A percentile compares a stretch with the other conserved stretches of the same genome.
phyloP scores from a whole-genome alignment of 2,113 vertebrate species.

The Globicephala melas region DNA sequence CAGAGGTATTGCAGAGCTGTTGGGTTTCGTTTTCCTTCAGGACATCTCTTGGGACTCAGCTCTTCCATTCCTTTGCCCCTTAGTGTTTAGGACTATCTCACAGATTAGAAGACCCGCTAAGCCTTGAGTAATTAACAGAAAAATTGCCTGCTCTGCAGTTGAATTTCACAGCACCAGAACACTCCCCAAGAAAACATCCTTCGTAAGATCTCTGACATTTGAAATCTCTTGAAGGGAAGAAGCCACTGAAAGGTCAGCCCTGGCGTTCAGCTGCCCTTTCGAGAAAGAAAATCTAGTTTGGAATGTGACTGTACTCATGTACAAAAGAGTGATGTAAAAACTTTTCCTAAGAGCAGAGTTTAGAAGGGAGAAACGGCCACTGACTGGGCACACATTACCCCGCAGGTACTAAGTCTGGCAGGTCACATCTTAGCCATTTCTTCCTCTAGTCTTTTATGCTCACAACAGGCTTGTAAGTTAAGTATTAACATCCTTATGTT shows the following conservation, averaged over 20 bases:
- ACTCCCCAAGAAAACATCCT: not conserved
- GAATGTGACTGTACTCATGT: not conserved
- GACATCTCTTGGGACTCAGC: not conserved
- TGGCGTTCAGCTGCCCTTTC: constrained; percentile 15
- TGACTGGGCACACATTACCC: rapidly evolving
- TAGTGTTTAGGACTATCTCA: not conserved
- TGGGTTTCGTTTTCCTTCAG: not conserved
- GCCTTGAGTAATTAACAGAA: not conserved
- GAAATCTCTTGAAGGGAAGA: constrained; percentile 26
- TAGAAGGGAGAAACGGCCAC: not conserved
- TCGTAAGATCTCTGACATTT: constrained; percentile 46
- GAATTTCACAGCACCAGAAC: not conserved
- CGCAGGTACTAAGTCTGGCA: rapidly evolving
- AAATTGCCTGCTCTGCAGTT: not conserved
- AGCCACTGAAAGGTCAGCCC: constrained; percentile 12
- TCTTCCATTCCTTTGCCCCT: too few species aligned
- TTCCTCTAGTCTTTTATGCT: not conserved
- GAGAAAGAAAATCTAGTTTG: not conserved
- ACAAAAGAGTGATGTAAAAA: not conserved
- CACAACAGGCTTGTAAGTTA: not conserved
- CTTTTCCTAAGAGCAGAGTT: not conserved
- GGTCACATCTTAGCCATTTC: not conserved
- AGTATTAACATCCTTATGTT: not conserved
- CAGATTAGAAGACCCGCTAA: not conserved
- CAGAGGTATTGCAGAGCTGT: rapidly evolving